A percentile compares a stretch with the other conserved stretches of the same genome.
Evolutionary conservation across 2,888 invertebrate species (phyloP).

Genomic region (Drosophila anomelani): DNA sequence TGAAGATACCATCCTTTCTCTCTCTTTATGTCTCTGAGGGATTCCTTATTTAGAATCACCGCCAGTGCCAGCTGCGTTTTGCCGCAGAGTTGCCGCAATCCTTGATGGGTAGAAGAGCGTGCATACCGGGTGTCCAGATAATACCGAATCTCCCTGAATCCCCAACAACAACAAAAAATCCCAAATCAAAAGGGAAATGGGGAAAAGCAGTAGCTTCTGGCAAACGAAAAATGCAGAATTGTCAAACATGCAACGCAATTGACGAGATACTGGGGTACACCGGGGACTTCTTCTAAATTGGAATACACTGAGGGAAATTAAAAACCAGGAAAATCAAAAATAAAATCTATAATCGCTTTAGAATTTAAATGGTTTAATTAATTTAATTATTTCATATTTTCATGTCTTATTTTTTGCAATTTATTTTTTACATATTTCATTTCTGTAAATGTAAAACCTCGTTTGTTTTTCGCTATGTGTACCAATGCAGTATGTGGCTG

Average conservation of each 20-base stretch:
- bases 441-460: background rate
- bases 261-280: conserved; percentile 26
- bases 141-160: background rate
- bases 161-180: background rate
- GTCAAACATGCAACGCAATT: conserved; percentile 66
- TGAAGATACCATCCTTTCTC: background rate
- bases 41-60: conserved; percentile 20
- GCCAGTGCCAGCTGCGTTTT: conserved; percentile 17
- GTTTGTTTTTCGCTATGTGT: conserved; percentile 1
- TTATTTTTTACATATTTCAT: background rate
- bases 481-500: conserved; percentile 7
- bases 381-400: background rate
- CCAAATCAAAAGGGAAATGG: conserved; percentile 7
- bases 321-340: accelerated
- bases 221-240: conserved; percentile 66
- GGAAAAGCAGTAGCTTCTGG: conserved; percentile 34
- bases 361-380: background rate
- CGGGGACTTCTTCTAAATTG: conserved; percentile 12
- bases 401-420: background rate
- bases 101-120: background rate
- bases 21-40: no score
- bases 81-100: conserved; percentile 19
- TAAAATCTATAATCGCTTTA: background rate
- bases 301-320: background rate
- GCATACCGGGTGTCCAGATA: conserved; percentile 7